Evolutionary conservation across 2,797 vertebrate genomes (phyloP).

Genomic region (Pseudomugil gertrudae): DNA sequence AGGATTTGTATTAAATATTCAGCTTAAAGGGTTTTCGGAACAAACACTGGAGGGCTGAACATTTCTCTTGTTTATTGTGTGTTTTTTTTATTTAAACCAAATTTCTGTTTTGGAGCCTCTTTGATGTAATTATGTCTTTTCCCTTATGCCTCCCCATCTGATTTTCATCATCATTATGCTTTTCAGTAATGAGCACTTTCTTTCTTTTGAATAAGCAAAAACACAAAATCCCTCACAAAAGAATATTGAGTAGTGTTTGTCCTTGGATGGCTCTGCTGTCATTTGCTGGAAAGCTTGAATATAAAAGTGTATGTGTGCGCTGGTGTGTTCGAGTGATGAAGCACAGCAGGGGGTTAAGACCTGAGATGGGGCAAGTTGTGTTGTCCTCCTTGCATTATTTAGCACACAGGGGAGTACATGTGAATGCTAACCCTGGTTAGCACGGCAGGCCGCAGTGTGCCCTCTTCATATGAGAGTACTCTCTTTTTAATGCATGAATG

Average conservation of each 20-base stretch:
- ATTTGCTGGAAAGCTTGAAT: constrained; percentile 49
- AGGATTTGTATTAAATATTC: constrained; percentile 34
- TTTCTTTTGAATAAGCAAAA: constrained; percentile 67
- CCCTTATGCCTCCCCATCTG: constrained; percentile 64
- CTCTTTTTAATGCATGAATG: constrained; percentile 4
- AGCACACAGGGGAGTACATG: constrained; percentile 51
- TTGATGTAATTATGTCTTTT: constrained; percentile 73
- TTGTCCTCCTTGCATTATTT: constrained; percentile 80
- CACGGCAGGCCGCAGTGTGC: constrained; percentile 22
- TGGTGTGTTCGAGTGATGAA: constrained; percentile 34
- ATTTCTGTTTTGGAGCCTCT: constrained; percentile 54
- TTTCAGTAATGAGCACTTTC: constrained; percentile 72
- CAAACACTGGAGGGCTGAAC: constrained; percentile 42
- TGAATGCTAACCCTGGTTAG: constrained; percentile 42
- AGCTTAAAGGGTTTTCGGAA: constrained; percentile 29
- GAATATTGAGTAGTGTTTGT: constrained; percentile 68
- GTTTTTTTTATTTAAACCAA: constrained; percentile 19
- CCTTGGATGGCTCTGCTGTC: constrained; percentile 56
- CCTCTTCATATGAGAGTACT: constrained; percentile 8
- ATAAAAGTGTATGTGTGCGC: constrained; percentile 13
- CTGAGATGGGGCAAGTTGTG: constrained; percentile 66
- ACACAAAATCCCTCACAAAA: constrained; percentile 63
- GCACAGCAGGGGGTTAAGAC: constrained; percentile 67
- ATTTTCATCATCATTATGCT: constrained; percentile 70
- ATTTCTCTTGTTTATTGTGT: constrained; percentile 27